Evolutionary conservation across 2,888 invertebrate species (phyloP).

Genomic region (Ormyrus rosae): DNA sequence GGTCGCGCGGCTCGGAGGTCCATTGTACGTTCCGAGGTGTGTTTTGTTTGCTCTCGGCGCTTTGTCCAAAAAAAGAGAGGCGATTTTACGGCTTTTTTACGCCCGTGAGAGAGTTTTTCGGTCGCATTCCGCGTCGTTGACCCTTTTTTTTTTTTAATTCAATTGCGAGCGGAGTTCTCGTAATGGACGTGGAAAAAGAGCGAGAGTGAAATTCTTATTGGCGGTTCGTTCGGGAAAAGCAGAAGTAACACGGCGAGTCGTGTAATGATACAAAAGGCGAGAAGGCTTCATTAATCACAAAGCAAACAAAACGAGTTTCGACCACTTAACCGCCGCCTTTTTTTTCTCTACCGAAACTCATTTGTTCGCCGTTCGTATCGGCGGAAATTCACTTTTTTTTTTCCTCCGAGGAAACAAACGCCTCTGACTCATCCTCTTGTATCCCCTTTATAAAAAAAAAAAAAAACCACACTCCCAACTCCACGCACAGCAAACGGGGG

Average conservation of each 20-base stretch:
- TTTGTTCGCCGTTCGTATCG: slow-evolving; percentile 7
- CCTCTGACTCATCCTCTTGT: slow-evolving; percentile 9
- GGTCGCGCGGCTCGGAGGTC: too few species aligned
- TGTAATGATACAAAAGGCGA: too few species aligned
- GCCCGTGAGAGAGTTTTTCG: too few species aligned
- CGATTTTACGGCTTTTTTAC: too few species aligned
- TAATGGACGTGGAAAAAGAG: background rate
- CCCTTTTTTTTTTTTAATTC: too few species aligned
- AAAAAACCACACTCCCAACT: background rate
- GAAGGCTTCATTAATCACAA: too few species aligned
- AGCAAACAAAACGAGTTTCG: slow-evolving; percentile 3
- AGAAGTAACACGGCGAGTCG: too few species aligned
- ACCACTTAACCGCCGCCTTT: background rate
- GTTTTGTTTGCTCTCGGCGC: too few species aligned
- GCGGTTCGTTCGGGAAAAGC: background rate
- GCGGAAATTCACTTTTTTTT: slow-evolving; percentile 43
- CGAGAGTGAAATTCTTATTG: background rate
- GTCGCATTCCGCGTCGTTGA: too few species aligned
- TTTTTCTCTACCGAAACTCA: background rate
- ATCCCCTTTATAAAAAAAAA: background rate
- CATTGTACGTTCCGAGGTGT: too few species aligned
- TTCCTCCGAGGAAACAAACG: background rate
- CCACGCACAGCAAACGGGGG: background rate
- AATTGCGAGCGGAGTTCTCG: too few species aligned
- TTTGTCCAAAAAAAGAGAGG: too few species aligned